Evolutionary conservation across 2,888 invertebrate genomes (phyloP).

Genomic region (Germaria angustata): DNA sequence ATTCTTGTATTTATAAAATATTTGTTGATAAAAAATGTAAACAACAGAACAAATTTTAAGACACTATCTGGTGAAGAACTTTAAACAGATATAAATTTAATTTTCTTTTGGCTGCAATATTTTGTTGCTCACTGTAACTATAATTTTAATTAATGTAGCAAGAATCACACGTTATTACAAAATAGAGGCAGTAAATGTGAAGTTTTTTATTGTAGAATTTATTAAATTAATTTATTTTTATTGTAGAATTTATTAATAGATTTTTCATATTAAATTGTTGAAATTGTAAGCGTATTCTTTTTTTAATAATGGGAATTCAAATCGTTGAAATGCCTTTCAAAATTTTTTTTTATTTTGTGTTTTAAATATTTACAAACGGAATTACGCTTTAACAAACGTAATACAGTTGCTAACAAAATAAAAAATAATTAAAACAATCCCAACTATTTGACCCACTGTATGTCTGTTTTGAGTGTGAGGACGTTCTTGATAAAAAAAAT

Average conservation of each 20-base stretch:
- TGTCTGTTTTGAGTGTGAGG: neutral
- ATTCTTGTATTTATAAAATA: too few relatives aligned
- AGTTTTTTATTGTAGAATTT: neutral
- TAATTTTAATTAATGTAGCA: neutral
- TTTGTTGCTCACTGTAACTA: neutral
- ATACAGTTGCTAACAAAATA: neutral
- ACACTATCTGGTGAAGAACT: too few relatives aligned
- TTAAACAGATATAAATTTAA: too few relatives aligned
- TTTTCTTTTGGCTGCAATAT: too few relatives aligned
- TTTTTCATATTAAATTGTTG: neutral
- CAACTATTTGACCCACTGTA: neutral
- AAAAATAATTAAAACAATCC: neutral
- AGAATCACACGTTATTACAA: neutral
- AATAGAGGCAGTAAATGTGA: neutral
- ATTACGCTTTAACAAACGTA: constrained; percentile 29
- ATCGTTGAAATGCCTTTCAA: neutral
- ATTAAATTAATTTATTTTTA: too few relatives aligned
- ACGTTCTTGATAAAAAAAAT: constrained; percentile 18
- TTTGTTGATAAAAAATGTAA: too few relatives aligned
- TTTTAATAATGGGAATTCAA: neutral
- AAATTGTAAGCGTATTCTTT: neutral
- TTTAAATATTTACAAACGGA: constrained; percentile 14
- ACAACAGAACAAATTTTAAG: too few relatives aligned
- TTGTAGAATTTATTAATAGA: too few relatives aligned
- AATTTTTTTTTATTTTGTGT: neutral